These are phyloP conservation scores for Montifringilla adamsi DNA, from an alignment of 2,113 vertebrate species.

Conservation along the genomic window DNA sequence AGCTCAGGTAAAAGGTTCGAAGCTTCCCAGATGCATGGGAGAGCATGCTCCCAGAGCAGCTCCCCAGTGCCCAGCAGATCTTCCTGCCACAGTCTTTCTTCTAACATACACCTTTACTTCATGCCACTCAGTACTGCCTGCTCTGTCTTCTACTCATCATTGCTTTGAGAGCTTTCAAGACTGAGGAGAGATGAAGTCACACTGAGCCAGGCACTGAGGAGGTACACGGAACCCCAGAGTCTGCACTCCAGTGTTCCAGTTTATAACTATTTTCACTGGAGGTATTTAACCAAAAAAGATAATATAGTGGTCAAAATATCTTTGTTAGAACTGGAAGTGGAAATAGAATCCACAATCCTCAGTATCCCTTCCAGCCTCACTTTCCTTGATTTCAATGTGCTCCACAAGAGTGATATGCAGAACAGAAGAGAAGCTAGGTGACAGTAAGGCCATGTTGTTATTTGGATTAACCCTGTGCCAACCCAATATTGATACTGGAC, in stretches of 20 bases:
- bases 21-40: neutral
- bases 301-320: neutral
- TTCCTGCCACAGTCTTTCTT: neutral
- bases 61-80: neutral
- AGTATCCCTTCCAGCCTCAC: neutral
- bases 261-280: neutral
- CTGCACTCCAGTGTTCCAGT: neutral
- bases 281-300: neutral
- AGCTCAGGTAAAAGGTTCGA: neutral
- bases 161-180: neutral
- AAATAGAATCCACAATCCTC: neutral
- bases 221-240: neutral
- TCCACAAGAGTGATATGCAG: neutral
- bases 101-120: neutral
- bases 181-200: neutral
- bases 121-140: neutral
- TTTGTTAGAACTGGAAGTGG: neutral
- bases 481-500: neutral
- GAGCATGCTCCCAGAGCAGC: neutral
- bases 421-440: neutral
- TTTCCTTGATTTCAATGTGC: neutral
- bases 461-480: neutral
- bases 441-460: neutral
- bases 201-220: neutral
- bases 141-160: neutral